Evolutionary conservation across 1,140 invertebrate species (phyloP).

Genomic region (Drosophila bifasciata): DNA sequence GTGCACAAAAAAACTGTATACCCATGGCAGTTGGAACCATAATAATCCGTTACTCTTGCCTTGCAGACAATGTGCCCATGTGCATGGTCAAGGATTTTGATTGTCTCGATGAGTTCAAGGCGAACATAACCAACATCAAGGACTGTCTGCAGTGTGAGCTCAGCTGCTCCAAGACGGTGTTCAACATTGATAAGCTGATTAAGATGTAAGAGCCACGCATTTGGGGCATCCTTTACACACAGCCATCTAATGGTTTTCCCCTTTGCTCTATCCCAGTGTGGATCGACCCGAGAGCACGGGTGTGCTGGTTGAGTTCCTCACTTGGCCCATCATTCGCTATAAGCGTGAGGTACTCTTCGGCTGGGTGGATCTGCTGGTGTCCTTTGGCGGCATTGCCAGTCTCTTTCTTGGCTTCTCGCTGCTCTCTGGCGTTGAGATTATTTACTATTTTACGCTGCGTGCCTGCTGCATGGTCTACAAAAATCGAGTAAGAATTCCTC

Average conservation of each 20-base stretch:
- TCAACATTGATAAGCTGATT: slow-evolving; percentile 89
- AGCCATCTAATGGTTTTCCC: not conserved
- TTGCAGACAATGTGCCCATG: slow-evolving; percentile 83
- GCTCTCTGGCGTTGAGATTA: slow-evolving; percentile 89
- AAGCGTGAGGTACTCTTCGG: slow-evolving; percentile 91
- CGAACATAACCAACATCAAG: slow-evolving; percentile 86
- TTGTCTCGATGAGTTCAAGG: slow-evolving; percentile 86
- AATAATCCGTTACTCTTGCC: too few species aligned
- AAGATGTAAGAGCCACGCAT: slow-evolving; percentile 84
- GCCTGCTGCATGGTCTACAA: slow-evolving; percentile 87
- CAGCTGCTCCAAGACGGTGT: slow-evolving; percentile 89
- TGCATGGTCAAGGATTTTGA: slow-evolving; percentile 86
- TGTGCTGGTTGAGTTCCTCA: slow-evolving; percentile 86
- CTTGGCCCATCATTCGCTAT: slow-evolving; percentile 90
- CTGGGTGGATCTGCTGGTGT: slow-evolving; percentile 90
- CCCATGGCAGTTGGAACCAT: too few species aligned
- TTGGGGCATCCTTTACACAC: not conserved
- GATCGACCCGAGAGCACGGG: slow-evolving; percentile 59
- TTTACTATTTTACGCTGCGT: slow-evolving; percentile 90
- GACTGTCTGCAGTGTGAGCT: slow-evolving; percentile 87
- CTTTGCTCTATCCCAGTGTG: slow-evolving; percentile 39
- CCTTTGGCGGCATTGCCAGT: slow-evolving; percentile 87
- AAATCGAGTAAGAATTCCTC: slow-evolving; percentile 60
- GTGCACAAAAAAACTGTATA: too few species aligned
- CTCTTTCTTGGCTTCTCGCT: slow-evolving; percentile 91